Evolutionary conservation across 2,888 invertebrate genomes (phyloP).

Genomic region (Ecliptopera silaceata): DNA sequence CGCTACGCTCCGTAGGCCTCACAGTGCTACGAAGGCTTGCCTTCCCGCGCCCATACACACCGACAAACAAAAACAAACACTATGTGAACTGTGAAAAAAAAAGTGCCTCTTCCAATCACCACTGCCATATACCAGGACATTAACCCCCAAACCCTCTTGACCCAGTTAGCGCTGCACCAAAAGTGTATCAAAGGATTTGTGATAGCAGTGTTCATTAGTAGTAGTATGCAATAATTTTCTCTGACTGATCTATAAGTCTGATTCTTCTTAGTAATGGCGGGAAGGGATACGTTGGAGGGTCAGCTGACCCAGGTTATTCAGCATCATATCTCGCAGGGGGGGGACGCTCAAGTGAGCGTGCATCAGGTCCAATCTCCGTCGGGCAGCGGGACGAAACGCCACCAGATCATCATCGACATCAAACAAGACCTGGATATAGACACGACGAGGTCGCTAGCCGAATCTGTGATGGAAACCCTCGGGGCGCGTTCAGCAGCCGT

Average conservation of each 20-base stretch:
- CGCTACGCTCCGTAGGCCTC: slow-evolving; percentile 76
- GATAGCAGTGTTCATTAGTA: slow-evolving; percentile 79
- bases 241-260: slow-evolving; percentile 47
- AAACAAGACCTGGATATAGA: slow-evolving; percentile 80
- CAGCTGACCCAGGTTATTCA: slow-evolving; percentile 75
- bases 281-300: slow-evolving; percentile 63
- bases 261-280: slow-evolving; percentile 60
- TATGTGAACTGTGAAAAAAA: slow-evolving; percentile 43
- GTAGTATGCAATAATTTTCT: slow-evolving; percentile 46
- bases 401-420: slow-evolving; percentile 79
- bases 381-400: slow-evolving; percentile 70
- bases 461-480: slow-evolving; percentile 78
- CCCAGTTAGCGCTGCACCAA: slow-evolving; percentile 66
- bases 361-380: slow-evolving; percentile 71
- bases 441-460: slow-evolving; percentile 75
- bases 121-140: slow-evolving; percentile 63
- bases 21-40: slow-evolving; percentile 70
- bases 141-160: slow-evolving; percentile 58
- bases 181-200: slow-evolving; percentile 56
- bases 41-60: slow-evolving; percentile 60
- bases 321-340: slow-evolving; percentile 70
- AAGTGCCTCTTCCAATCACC: slow-evolving; percentile 52
- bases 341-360: slow-evolving; percentile 76
- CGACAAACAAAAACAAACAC: slow-evolving; percentile 55
- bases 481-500: slow-evolving; percentile 77